A percentile compares a stretch with the other conserved stretches of the same genome.
Evolutionary conservation across 2,113 vertebrate species (phyloP).

Genomic region (Paralichthys olivaceus): DNA sequence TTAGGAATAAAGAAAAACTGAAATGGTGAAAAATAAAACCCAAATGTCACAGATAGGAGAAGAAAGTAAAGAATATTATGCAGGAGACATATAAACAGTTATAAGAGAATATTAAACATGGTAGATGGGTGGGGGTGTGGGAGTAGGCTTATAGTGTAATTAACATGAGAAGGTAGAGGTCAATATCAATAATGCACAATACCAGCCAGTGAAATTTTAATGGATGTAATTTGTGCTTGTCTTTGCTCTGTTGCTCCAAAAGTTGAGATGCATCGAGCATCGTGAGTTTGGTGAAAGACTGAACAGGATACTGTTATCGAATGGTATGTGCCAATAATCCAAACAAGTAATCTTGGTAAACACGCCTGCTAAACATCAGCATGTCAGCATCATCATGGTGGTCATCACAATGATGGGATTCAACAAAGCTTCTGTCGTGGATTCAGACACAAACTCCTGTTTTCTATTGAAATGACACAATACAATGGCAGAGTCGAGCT

Average conservation of each 20-base stretch:
- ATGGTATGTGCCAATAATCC: too few species aligned
- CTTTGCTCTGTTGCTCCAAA: background rate
- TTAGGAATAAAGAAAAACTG: background rate
- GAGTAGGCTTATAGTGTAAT: background rate
- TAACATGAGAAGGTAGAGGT: background rate
- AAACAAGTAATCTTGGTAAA: too few species aligned
- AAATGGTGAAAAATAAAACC: slow-evolving; percentile 3
- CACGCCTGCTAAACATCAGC: too few species aligned
- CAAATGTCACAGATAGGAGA: slow-evolving; percentile 9
- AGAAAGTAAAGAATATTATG: background rate
- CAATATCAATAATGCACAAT: background rate
- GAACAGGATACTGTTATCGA: background rate
- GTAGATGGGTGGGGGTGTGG: too few species aligned
- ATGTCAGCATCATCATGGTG: too few species aligned
- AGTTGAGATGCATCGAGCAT: background rate
- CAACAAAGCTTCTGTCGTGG: too few species aligned
- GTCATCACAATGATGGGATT: too few species aligned
- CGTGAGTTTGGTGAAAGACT: background rate
- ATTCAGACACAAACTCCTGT: too few species aligned
- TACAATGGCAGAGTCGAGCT: too few species aligned
- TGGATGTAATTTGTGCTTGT: background rate
- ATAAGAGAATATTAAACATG: background rate
- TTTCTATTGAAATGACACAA: too few species aligned
- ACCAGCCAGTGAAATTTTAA: background rate
- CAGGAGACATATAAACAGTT: background rate